These are phyloP conservation scores for Phymastichus coffea DNA, from an alignment of 1,140 invertebrate genomes.

Conservation along the genomic window DNA sequence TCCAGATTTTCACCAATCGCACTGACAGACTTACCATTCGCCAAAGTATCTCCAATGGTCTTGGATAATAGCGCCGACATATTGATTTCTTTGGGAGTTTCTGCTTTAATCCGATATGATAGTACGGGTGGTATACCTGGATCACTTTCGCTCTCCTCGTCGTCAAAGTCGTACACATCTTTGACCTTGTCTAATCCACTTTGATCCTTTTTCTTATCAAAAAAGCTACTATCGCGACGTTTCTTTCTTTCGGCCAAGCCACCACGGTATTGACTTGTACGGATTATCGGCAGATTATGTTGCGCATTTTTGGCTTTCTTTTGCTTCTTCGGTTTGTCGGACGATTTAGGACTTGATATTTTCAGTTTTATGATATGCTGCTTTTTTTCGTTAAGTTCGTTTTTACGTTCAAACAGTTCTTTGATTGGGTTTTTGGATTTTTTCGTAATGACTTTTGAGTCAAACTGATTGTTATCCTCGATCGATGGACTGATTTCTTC, in stretches of 20 bases:
- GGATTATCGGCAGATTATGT: constrained; percentile 47
- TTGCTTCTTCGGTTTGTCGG: constrained; percentile 38
- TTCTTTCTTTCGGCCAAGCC: constrained; percentile 49
- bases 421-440: constrained; percentile 51
- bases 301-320: constrained; percentile 33
- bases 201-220: constrained; percentile 33
- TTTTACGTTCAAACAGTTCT: constrained; percentile 53
- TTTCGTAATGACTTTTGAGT: constrained; percentile 35
- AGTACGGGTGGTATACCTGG: constrained; percentile 36
- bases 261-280: constrained; percentile 37
- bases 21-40: constrained; percentile 35
- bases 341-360: not conserved
- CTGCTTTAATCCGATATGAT: constrained; percentile 44
- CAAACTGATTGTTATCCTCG: constrained; percentile 13
- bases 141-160: constrained; percentile 48
- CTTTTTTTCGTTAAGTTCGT: constrained; percentile 49
- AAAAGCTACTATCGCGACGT: constrained; percentile 34
- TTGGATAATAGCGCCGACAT: constrained; percentile 36
- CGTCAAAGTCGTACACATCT: constrained; percentile 54
- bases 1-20: constrained; percentile 33
- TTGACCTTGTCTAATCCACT: constrained; percentile 35
- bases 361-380: constrained; percentile 22
- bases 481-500: constrained; percentile 10
- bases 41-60: constrained; percentile 36
- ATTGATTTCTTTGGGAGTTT: constrained; percentile 32